Conservation (phyloP, 2,888 invertebrate species). For the Ornithoptera alexandrae region DNA sequence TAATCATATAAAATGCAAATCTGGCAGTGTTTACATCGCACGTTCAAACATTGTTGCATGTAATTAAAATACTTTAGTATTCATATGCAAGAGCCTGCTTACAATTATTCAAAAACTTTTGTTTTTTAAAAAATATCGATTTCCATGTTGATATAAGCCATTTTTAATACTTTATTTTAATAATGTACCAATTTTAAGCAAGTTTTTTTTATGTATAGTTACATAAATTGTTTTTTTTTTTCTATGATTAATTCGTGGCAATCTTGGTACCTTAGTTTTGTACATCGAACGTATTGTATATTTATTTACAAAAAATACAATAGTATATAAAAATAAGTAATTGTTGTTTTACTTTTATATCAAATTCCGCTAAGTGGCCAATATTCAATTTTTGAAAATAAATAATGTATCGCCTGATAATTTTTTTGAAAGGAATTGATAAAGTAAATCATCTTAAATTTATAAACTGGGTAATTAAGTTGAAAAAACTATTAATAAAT, state of each 20-base stretch:
- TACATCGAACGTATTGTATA: constrained; percentile 28
- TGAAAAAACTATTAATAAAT: not conserved
- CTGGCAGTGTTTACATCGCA: constrained; percentile 54
- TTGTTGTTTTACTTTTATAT: constrained; percentile 27
- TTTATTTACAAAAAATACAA: constrained; percentile 38
- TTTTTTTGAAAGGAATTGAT: constrained; percentile 8
- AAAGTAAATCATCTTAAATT: constrained; percentile 1
- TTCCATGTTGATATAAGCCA: constrained; percentile 41
- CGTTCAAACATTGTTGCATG: constrained; percentile 41
- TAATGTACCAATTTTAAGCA: constrained; percentile 37
- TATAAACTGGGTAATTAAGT: not conserved
- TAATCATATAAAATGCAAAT: constrained; percentile 55
- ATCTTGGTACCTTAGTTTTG: constrained; percentile 36
- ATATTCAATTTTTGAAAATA: constrained; percentile 19
- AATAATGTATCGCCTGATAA: not conserved
- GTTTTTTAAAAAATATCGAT: constrained; percentile 36
- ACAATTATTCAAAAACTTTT: constrained; percentile 39
- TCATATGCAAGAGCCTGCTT: constrained; percentile 64
- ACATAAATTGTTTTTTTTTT: constrained; percentile 37
- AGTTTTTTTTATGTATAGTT: constrained; percentile 41
- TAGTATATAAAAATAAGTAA: constrained; percentile 33
- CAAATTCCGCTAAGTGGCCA: constrained; percentile 20
- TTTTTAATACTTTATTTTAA: constrained; percentile 26
- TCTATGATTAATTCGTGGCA: constrained; percentile 31
- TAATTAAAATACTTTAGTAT: constrained; percentile 44